Evolutionary conservation across 1,140 invertebrate genomes (phyloP).

Genomic region (Eumaeus atala): DNA sequence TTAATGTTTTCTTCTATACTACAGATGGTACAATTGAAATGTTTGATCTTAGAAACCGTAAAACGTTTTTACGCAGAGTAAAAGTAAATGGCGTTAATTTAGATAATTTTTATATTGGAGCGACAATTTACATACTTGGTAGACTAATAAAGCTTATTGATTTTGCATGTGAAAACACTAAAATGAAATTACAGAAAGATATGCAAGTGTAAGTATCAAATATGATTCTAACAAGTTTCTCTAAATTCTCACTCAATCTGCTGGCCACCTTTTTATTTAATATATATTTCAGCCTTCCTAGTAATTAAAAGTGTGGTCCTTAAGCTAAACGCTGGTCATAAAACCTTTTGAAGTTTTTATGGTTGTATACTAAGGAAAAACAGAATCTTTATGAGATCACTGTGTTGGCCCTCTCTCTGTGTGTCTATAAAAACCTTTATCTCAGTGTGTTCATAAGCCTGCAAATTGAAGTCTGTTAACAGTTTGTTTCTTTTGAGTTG

Average conservation of each 20-base stretch:
- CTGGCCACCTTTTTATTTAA: too few relatives aligned
- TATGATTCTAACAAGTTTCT: background rate
- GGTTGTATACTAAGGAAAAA: too few relatives aligned
- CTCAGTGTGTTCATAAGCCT: too few relatives aligned
- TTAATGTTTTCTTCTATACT: conserved; percentile 84
- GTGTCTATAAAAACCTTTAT: too few relatives aligned
- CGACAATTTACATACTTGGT: conserved; percentile 84
- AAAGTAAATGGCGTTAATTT: conserved; percentile 80
- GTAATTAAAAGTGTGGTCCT: too few relatives aligned
- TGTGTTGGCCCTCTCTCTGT: too few relatives aligned
- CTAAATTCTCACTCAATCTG: background rate
- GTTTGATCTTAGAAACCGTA: conserved; percentile 85
- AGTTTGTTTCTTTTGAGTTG: too few relatives aligned
- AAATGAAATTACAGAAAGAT: conserved; percentile 75
- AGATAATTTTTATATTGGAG: conserved; percentile 85
- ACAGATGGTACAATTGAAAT: conserved; percentile 85
- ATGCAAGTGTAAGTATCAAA: conserved; percentile 75
- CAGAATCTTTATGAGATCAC: too few relatives aligned
- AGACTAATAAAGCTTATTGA: conserved; percentile 85
- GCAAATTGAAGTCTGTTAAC: too few relatives aligned
- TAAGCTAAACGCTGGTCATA: too few relatives aligned
- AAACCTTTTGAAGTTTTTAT: too few relatives aligned
- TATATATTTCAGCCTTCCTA: too few relatives aligned
- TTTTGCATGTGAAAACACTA: conserved; percentile 83
- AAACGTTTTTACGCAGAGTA: conserved; percentile 84